Percentiles rank a stretch among this genome's conserved stretches.
Evolutionary conservation across 2,797 vertebrate genomes (phyloP).

Genomic region (Epinephelus awoara): DNA sequence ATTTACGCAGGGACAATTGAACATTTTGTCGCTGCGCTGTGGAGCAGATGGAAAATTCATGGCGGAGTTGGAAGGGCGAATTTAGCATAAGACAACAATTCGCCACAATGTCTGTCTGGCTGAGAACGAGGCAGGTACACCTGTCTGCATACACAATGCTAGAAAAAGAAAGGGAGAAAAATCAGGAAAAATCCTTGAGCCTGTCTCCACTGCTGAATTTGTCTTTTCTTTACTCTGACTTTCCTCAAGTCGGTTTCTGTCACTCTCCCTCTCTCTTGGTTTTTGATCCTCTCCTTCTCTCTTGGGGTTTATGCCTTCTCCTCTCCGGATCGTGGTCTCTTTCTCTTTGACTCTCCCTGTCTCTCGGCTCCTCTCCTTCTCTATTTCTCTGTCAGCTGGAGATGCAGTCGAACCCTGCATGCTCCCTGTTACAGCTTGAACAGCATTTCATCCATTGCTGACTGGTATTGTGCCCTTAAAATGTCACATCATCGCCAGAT

Average conservation of each 20-base stretch:
- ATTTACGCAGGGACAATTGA: slow-evolving; percentile 57
- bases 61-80: slow-evolving; percentile 35
- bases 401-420: background rate
- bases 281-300: slow-evolving; percentile 5
- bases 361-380: background rate
- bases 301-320: slow-evolving; percentile 4
- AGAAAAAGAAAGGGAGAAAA: background rate
- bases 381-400: slow-evolving; percentile 17
- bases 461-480: slow-evolving; percentile 52
- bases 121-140: slow-evolving; percentile 27
- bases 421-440: slow-evolving; percentile 2
- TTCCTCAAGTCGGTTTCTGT: slow-evolving; percentile 28
- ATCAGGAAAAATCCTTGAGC: slow-evolving; percentile 1
- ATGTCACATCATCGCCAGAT: slow-evolving; percentile 50
- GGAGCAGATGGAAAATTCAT: slow-evolving; percentile 61
- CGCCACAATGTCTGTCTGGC: slow-evolving; percentile 29
- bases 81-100: slow-evolving; percentile 60
- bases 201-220: slow-evolving; percentile 11
- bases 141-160: slow-evolving; percentile 47
- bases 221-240: slow-evolving; percentile 11
- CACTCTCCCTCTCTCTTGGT: background rate
- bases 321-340: slow-evolving; percentile 9
- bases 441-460: slow-evolving; percentile 35
- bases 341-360: background rate
- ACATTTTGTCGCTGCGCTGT: slow-evolving; percentile 48